phyloP scores from a whole-genome alignment of 92 coral and sea anemone species.

The Porites cylindrica region DNA sequence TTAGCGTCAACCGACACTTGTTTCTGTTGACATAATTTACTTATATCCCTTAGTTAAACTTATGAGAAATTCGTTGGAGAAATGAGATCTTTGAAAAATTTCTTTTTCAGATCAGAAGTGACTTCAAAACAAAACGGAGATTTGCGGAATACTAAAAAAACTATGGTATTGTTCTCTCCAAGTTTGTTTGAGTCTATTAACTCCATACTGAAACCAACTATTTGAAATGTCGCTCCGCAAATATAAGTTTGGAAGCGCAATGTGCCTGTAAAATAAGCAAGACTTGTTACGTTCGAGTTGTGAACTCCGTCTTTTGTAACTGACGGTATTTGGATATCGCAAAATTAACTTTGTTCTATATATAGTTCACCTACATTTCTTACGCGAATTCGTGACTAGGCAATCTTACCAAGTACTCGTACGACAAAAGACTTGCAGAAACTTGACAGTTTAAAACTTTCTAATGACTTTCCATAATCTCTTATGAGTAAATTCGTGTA shows the following conservation, averaged over 20 bases:
- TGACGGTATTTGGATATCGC: neutral
- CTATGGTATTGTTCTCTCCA: neutral
- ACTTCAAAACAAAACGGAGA: neutral
- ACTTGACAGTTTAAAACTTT: neutral
- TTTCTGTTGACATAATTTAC: slow-evolving; percentile 16
- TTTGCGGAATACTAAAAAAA: neutral
- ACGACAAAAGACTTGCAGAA: neutral
- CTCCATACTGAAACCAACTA: neutral
- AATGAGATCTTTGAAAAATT: neutral
- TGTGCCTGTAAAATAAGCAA: neutral
- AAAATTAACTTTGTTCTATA: neutral
- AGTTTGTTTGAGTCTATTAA: neutral
- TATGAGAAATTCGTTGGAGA: slow-evolving; percentile 5
- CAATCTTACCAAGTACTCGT: neutral
- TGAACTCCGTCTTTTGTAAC: neutral
- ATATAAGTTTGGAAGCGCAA: neutral
- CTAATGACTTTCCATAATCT: neutral
- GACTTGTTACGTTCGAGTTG: neutral
- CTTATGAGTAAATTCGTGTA: neutral
- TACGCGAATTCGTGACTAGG: slow-evolving; percentile 27
- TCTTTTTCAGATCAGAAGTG: neutral
- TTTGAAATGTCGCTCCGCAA: slow-evolving; percentile 27
- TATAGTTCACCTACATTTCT: neutral
- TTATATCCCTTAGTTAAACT: slow-evolving; percentile 30
- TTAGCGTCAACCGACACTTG: slow-evolving; percentile 39